A percentile compares a stretch with the other conserved stretches of the same genome.
phyloP scores from a whole-genome alignment of 37 sponge, comb jelly and placozoan genomes.

The Eunapius fragilis region DNA sequence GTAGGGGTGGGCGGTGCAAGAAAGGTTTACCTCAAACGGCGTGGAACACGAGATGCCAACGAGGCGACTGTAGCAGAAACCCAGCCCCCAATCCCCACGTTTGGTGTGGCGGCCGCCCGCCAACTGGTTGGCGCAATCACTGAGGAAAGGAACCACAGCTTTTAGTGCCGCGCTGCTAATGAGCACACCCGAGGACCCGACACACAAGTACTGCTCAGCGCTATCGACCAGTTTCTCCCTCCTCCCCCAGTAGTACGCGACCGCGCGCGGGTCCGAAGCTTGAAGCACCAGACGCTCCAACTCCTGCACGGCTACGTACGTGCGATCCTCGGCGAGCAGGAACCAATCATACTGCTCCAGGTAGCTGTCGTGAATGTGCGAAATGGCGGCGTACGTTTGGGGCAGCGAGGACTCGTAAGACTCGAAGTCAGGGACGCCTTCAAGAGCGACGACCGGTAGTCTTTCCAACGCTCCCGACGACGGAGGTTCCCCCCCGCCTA shows the following conservation, averaged over 20 bases:
- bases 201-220: constrained; percentile 56
- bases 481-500: constrained; percentile 36
- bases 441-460: constrained; percentile 48
- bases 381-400: constrained; percentile 35
- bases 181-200: constrained; percentile 60
- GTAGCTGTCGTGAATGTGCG: constrained; percentile 68
- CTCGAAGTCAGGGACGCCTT: constrained; percentile 22
- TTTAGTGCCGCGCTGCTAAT: constrained; percentile 52
- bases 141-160: background rate
- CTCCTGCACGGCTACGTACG: constrained; percentile 36
- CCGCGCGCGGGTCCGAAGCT: constrained; percentile 31
- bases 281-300: constrained; percentile 24
- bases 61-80: background rate
- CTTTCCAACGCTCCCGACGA: background rate
- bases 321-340: constrained; percentile 53
- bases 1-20: too few species aligned
- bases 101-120: background rate
- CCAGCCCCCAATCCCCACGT: background rate
- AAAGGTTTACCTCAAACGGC: background rate
- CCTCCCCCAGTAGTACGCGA: constrained; percentile 66
- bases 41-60: background rate
- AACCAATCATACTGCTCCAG: constrained; percentile 70
- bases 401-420: background rate
- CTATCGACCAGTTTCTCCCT: constrained; percentile 5
- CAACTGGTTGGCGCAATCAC: background rate